Evolutionary conservation across 1,140 invertebrate genomes (phyloP).

Genomic region (Drosophila paulistorum): DNA sequence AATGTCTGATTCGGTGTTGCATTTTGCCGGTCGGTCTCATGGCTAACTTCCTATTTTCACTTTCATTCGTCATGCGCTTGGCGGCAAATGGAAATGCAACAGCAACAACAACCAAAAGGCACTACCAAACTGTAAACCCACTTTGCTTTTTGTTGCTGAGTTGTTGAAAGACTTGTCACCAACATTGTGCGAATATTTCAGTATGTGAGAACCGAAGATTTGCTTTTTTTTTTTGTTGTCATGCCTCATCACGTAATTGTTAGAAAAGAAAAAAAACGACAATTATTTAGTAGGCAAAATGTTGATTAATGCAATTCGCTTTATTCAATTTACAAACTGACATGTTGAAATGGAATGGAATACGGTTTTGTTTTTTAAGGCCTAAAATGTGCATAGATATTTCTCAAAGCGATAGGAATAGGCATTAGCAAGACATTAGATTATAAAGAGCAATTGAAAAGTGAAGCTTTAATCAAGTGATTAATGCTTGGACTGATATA

Average conservation of each 20-base stretch:
- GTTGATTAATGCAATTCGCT: conserved; percentile 10
- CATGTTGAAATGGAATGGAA: not conserved
- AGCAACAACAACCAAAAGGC: conserved; percentile 10
- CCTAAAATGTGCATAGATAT: not conserved
- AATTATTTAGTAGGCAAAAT: conserved; percentile 11
- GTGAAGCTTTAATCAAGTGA: too few species aligned
- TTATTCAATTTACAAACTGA: conserved; percentile 10
- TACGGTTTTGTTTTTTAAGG: not conserved
- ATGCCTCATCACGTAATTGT: conserved; percentile 49
- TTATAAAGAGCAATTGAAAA: too few species aligned
- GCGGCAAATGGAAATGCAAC: conserved; percentile 41
- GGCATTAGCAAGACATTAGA: too few species aligned
- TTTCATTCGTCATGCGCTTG: conserved; percentile 56
- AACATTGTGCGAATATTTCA: conserved; percentile 51
- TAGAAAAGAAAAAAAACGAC: not conserved
- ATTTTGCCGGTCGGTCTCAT: conserved; percentile 51
- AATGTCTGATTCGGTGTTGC: conserved; percentile 27
- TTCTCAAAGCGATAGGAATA: not conserved
- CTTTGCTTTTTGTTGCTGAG: conserved; percentile 14
- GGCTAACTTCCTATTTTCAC: conserved; percentile 69
- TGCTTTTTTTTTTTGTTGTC: conserved; percentile 34
- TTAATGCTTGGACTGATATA: too few species aligned
- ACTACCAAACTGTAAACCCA: conserved; percentile 25
- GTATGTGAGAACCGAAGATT: conserved; percentile 44
- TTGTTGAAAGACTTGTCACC: conserved; percentile 36